Percentiles rank a stretch among this genome's conserved stretches.
These are phyloP conservation scores for Celastrina argiolus DNA, from an alignment of 2,888 invertebrate species.

Conservation along the genomic window DNA sequence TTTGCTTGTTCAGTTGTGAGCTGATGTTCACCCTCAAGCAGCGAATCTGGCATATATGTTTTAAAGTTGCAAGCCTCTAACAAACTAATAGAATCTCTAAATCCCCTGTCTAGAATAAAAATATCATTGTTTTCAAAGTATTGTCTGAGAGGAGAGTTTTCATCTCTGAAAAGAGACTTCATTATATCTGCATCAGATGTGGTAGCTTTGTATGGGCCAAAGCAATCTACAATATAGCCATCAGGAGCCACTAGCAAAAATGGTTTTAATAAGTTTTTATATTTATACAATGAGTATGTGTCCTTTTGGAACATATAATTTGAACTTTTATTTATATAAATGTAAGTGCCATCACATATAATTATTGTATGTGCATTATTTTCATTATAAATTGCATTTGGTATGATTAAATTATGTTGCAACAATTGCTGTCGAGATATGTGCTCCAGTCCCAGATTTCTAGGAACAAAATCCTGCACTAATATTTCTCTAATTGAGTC, in stretches of 20 bases:
- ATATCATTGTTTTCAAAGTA: conserved; percentile 28
- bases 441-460: conserved; percentile 11
- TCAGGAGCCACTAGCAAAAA: conserved; percentile 18
- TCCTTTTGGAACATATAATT: not conserved
- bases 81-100: conserved; percentile 24
- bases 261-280: conserved; percentile 22
- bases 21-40: conserved; percentile 12
- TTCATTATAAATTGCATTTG: conserved; percentile 25
- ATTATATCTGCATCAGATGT: conserved; percentile 32
- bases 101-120: conserved; percentile 26
- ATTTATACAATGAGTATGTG: conserved; percentile 12
- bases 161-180: conserved; percentile 26
- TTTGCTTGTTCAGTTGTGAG: conserved; percentile 21
- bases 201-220: conserved; percentile 23
- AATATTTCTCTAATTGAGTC: conserved; percentile 2
- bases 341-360: conserved; percentile 23
- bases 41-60: conserved; percentile 19
- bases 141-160: conserved; percentile 18
- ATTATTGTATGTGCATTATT: conserved; percentile 21
- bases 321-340: conserved; percentile 11
- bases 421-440: conserved; percentile 20
- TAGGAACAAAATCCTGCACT: conserved; percentile 12
- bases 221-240: conserved; percentile 29
- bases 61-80: conserved; percentile 19
- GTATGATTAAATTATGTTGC: conserved; percentile 25